Evolutionary conservation across 2,113 vertebrate species (phyloP), one percentile per base, ranked within the genome.

Genomic region (Gymnorhina tibicen): DNA sequence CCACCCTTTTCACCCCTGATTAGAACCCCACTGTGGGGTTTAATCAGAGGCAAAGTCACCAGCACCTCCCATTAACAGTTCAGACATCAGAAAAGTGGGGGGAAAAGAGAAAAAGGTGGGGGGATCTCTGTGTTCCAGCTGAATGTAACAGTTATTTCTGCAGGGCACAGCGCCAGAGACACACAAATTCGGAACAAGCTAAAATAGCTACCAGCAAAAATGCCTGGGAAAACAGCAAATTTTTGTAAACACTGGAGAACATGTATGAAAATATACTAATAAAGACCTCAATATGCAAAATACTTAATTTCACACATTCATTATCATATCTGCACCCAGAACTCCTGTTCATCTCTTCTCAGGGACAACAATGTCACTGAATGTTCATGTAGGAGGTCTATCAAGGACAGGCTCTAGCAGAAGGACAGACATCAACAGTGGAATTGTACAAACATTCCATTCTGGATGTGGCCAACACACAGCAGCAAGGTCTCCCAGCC

Each of bases 381-480:
- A 53, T 1, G 3, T 13, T 55, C 72, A 26, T 0, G 7, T 0
- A 73, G 27, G 7, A 77, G 11, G 4, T 44, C 67, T 39, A 1
- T 10, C 41, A 59, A 14, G 20, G 5, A 19, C 2, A 17, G 1
- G 11, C 6, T 42, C 27, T 18, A 53, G 13, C 12, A 27, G 67
- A 44, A 66, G 28, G n/a, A n/a, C 9, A 50, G 24, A 58, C 72
- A 75, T 4, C 21, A 11, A 12, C 16, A 74, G 6, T 19, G 39
- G 8, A 79, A 68, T 1, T 30, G 15, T 5, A 69, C 17, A 23
- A 47, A 84, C 6, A 26, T 24, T 19, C 32, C 11, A 8, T 9
- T 10, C 46, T 26, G 23, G 28, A 26, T 12, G 30, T 3, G 68
- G 20, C 18, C 59, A 70, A 76, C 12, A 33, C 22, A 8, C 2